Evolutionary conservation across 2,797 vertebrate genomes (phyloP), one percentile per base, ranked within the genome.

Genomic region (Botia kubotai): DNA sequence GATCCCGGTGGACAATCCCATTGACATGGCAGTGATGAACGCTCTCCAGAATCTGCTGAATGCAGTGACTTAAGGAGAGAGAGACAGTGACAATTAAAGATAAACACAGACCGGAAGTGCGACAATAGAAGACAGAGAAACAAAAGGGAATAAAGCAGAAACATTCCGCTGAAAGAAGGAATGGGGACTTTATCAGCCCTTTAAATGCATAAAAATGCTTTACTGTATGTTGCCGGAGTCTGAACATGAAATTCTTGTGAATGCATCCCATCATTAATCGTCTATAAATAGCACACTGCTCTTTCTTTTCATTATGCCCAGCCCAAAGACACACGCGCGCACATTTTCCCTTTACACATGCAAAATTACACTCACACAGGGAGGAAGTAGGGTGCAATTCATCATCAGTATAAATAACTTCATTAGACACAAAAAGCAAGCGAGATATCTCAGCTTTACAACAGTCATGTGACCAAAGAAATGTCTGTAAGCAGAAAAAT

Each of bases 1-100:
- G 90, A 88, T 96, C 95, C 92, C 95, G 92, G 93, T 95, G 96
- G 87, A 95, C 95, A 69, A 96, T 95, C 86, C 95, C 95, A 90
- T 95, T 95, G 89, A 95, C 94, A 87, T 96, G 96, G 93, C 95
- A 96, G 94, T 96, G 95, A 91, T 95, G 94, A 91, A 96, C 95
- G 78, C 94, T 95, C 93, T 95, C 95, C 89, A 95, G 92, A 89
- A 96, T 95, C 94, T 96, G 95, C 94, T 96, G 95, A 92, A 96
- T 95, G 93, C 94, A 96, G 90, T 95, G 94, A 92, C 94, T 94
- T 85, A 14, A 80, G 17, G 75, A n/a, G 16, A 58, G 4, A 33
- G 33, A 33, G 3, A n/a, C 48, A 75, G 77, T 33, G 12, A 72
- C 79, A 58, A 79, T 71, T 55, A 84, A 65, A 71, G 72, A 76